These are phyloP conservation scores for Sebastes nivosus DNA, from an alignment of 2,797 vertebrate genomes.

Conservation along the genomic window DNA sequence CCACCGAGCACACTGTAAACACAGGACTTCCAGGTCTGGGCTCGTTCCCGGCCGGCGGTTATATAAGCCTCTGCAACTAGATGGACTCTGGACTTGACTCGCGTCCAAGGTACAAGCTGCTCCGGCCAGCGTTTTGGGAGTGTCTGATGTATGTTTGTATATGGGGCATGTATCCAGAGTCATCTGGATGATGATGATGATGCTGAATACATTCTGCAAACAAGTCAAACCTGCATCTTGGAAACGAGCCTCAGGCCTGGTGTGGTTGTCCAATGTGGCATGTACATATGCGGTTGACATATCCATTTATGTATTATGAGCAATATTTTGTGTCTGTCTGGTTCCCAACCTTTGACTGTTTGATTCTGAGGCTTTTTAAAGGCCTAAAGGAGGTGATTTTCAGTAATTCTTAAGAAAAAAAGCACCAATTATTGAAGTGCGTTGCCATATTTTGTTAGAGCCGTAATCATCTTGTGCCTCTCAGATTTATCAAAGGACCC, in stretches of 20 bases:
- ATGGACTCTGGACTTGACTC: slow-evolving; percentile 47
- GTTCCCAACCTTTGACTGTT: not conserved
- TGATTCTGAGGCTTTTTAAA: not conserved
- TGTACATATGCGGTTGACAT: too few relatives aligned
- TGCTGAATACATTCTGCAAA: not conserved
- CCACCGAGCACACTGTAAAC: slow-evolving; percentile 64
- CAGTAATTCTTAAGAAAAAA: not conserved
- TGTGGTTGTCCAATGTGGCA: not conserved
- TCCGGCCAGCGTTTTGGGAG: slow-evolving; percentile 44
- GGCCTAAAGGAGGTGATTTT: not conserved
- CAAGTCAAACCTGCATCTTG: not conserved
- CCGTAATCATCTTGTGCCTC: not conserved
- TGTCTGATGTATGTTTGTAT: slow-evolving; percentile 29
- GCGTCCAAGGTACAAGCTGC: slow-evolving; percentile 58
- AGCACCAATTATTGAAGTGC: not conserved
- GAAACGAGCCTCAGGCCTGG: not conserved
- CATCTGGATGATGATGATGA: not conserved
- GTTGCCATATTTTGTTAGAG: too few relatives aligned
- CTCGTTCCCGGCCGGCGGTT: slow-evolving; percentile 48
- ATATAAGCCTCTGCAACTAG: slow-evolving; percentile 48
- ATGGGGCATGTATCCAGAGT: not conserved
- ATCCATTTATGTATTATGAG: too few relatives aligned
- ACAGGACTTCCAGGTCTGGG: slow-evolving; percentile 75
- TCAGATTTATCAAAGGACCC: not conserved
- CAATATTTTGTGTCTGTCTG: not conserved